Percentiles rank a stretch among this genome's conserved stretches.
Evolutionary conservation across 1,140 invertebrate genomes (phyloP).

Genomic region (Littorina saxatilis): DNA sequence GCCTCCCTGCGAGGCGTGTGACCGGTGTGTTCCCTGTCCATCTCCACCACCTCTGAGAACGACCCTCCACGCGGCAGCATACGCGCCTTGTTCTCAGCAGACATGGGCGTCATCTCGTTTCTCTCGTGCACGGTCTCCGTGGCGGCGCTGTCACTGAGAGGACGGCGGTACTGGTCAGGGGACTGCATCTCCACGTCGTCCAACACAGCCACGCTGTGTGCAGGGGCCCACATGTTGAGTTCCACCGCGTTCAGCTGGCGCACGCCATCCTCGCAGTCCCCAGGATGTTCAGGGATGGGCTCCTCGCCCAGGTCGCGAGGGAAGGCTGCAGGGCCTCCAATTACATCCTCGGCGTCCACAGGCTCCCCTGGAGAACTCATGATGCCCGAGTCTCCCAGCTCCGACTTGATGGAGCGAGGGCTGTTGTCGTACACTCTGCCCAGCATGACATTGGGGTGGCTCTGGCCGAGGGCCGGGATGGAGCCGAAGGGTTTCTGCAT

Average conservation of each 20-base stretch:
- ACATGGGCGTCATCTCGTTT: conserved; percentile 7
- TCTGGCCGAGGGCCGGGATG: background rate
- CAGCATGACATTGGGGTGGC: background rate
- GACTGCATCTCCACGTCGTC: background rate
- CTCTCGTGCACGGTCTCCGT: background rate
- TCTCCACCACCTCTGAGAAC: background rate
- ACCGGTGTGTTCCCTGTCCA: background rate
- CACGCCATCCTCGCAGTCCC: background rate
- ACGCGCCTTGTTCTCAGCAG: background rate
- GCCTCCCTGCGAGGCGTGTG: background rate
- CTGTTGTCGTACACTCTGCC: background rate
- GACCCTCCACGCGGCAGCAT: background rate
- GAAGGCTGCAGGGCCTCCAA: background rate
- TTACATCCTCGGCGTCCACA: background rate
- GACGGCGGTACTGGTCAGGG: background rate
- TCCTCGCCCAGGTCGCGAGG: background rate
- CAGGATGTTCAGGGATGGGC: background rate
- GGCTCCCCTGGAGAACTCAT: background rate
- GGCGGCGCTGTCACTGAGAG: conserved; percentile 13
- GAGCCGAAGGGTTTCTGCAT: background rate
- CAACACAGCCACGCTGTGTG: background rate
- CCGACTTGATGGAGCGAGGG: conserved; percentile 7
- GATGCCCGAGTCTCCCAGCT: conserved; percentile 28
- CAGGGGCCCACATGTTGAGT: background rate
- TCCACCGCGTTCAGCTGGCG: background rate